Percentiles rank a stretch among this genome's conserved stretches.
phyloP scores from a whole-genome alignment of 2,888 invertebrate genomes.

The Megalurothrips usitatus region DNA sequence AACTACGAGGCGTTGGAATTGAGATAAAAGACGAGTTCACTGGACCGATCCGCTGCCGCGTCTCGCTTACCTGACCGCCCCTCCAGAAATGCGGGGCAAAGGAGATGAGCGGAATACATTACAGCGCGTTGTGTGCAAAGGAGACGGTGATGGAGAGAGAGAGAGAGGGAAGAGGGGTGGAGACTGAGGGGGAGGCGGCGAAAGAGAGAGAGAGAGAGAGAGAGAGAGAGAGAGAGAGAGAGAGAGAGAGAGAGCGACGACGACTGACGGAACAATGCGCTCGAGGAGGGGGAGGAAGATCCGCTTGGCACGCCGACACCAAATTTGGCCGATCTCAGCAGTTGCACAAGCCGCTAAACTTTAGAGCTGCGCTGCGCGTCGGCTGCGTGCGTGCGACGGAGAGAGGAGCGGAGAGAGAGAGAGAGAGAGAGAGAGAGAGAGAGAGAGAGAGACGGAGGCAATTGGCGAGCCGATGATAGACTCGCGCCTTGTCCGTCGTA shows the following conservation, averaged over 20 bases:
- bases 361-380: neutral
- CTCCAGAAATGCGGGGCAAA: too few species aligned
- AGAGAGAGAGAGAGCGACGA: neutral
- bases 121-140: too few species aligned
- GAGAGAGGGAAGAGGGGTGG: too few species aligned
- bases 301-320: neutral
- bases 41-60: too few species aligned
- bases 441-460: neutral
- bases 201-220: neutral
- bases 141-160: neutral
- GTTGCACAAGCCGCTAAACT: neutral
- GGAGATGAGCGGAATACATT: too few species aligned
- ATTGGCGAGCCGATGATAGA: neutral
- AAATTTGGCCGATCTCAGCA: neutral
- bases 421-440: neutral
- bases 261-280: neutral
- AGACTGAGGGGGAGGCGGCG: neutral
- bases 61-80: too few species aligned
- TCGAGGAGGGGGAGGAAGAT: neutral
- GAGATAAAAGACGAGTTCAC: too few species aligned
- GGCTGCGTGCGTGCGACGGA: neutral
- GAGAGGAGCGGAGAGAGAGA: conserved; percentile 1
- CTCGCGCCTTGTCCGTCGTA: too few species aligned
- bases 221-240: neutral
- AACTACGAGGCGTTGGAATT: too few species aligned